Conservation (phyloP, 2,113 vertebrate species). For the Suncus etruscus region DNA sequence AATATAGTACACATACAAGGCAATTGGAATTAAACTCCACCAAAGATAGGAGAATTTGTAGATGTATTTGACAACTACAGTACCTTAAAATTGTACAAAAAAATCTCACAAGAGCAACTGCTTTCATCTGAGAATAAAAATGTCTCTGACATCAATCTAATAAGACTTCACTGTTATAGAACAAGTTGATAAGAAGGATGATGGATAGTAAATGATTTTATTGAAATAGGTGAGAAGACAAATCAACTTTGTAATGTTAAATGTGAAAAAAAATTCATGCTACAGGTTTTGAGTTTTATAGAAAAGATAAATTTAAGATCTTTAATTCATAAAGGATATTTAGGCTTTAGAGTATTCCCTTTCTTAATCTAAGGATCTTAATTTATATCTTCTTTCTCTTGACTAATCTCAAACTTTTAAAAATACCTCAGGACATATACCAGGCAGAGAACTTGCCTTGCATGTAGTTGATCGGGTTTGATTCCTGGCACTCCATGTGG, state of each 20-base stretch:
- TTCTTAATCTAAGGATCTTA: slow-evolving; percentile 1
- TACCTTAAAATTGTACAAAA: slow-evolving; percentile 47
- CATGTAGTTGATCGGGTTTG: no score
- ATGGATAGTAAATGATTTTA: slow-evolving; percentile 42
- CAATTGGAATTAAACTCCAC: not conserved
- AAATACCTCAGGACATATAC: no score
- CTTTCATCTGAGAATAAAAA: slow-evolving; percentile 24
- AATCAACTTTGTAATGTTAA: slow-evolving; percentile 31
- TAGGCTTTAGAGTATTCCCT: not conserved
- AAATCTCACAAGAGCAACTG: not conserved
- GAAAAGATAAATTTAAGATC: slow-evolving; percentile 43
- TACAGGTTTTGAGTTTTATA: slow-evolving; percentile 26
- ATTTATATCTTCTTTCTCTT: slow-evolving; percentile 41
- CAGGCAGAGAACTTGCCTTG: no score
- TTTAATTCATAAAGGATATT: slow-evolving; percentile 20
- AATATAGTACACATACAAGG: not conserved
- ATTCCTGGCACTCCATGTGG: no score
- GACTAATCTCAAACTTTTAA: slow-evolving; percentile 9
- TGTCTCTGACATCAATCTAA: slow-evolving; percentile 51
- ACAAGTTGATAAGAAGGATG: slow-evolving; percentile 27
- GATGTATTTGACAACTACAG: slow-evolving; percentile 48
- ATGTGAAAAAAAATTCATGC: slow-evolving; percentile 25
- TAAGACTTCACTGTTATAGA: not conserved
- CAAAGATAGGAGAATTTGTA: slow-evolving; percentile 23
- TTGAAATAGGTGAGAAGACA: slow-evolving; percentile 45